Evolutionary conservation across 2,888 invertebrate genomes (phyloP), one percentile per base, ranked within the genome.

Genomic region (Drosophila kambysellisi): DNA sequence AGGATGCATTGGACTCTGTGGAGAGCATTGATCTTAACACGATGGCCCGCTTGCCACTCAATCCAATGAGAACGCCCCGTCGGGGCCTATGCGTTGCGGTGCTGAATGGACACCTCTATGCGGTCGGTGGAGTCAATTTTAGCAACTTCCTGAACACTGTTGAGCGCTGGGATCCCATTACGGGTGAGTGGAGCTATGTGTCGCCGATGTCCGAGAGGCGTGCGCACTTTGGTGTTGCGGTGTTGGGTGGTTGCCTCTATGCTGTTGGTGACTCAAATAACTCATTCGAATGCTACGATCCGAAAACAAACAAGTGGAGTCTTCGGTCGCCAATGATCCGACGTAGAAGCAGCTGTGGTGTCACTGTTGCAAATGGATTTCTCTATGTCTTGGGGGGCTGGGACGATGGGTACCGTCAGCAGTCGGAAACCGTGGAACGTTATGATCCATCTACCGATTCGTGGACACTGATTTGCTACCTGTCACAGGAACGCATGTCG

Each of bases 361-460:
- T 97, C 29, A 97, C 97, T 67, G 97, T 97, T 0, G 96, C 97
- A 35, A 96, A 97, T 91, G 98, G 98, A 0, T 97, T 95, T 92
- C 94, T 99, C 61, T 99, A 98, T 93, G 98, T 98, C 1, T 94
- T 98, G 76, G 98, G 99, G 33, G 98, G 99, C 0, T 98, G 98
- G 93, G 98, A 98, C 97, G 0, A 95, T 95, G 65, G 97, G 97
- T 95, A 97, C 98, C 80, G 96, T 25, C 20, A 25, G 20, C 20
- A 25, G 20, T 25, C 20, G 1, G 20, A 97, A 84, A 98, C 97
- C 33, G 35, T 35, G 12, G 4, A 35, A 1, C 35, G 35, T 4
- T 33, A 33, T 33, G 11, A 33, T 33, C 33, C 33, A 33, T 4
- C 4, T 33, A 33, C 33, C 11, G 33, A 33, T 33, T 30, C 96